Conservation (phyloP, 2,113 vertebrate species). For the Erythrocercus mccallii region DNA sequence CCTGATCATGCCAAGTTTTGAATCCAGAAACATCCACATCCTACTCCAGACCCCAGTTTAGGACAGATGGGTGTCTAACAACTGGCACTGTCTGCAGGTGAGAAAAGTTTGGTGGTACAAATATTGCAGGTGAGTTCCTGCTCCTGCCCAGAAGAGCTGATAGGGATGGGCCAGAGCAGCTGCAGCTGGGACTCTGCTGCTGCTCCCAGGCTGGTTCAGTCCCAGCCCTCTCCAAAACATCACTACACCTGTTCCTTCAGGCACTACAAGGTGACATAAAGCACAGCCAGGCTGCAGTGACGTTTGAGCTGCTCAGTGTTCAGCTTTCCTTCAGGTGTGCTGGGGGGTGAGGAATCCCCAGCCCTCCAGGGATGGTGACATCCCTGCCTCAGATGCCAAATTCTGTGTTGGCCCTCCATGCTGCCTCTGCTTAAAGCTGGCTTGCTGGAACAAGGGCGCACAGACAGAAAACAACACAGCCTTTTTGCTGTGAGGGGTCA, state of each 20-base stretch:
- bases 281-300: not conserved
- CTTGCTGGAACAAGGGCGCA: not conserved
- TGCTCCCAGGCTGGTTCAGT: not conserved
- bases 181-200: not conserved
- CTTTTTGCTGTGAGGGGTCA: not conserved
- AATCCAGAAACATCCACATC: not conserved
- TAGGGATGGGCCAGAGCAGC: not conserved
- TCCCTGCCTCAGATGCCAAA: not conserved
- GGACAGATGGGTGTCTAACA: not conserved
- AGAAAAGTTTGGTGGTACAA: not conserved
- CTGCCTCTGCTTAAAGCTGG: not conserved
- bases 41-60: not conserved
- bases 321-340: not conserved
- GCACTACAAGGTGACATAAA: not conserved
- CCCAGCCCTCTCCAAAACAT: not conserved
- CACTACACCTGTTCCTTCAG: not conserved
- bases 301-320: not conserved
- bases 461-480: not conserved
- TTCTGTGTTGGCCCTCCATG: accelerated
- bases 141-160: not conserved
- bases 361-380: not conserved
- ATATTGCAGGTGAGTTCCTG: not conserved
- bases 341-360: not conserved
- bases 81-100: not conserved
- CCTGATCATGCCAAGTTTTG: not conserved